Evolutionary conservation across 2,113 vertebrate genomes (phyloP).

Genomic region (Malurus cyaneus): DNA sequence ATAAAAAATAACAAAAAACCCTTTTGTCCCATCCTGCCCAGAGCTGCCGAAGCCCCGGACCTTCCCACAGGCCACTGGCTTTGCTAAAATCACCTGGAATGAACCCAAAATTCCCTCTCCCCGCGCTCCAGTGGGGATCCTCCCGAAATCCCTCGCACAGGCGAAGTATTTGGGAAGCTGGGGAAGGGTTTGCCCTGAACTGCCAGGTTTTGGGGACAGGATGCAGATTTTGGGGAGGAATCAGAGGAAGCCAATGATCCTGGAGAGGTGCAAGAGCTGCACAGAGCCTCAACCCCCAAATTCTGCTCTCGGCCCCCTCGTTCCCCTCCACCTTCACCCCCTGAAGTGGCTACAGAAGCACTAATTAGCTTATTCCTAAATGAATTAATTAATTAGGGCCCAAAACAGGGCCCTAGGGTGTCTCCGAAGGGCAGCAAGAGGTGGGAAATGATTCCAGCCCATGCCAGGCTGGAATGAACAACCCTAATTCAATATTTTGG

Average conservation of each 20-base stretch:
- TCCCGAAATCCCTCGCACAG: fast-evolving
- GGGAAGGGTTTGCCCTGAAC: background rate
- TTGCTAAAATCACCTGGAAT: background rate
- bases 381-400: background rate
- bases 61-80: background rate
- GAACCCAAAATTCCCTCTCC: background rate
- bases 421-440: background rate
- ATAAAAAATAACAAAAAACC: no score
- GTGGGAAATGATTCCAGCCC: fast-evolving
- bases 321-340: background rate
- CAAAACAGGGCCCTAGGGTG: fast-evolving
- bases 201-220: fast-evolving
- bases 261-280: background rate
- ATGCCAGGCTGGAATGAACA: background rate
- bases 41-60: background rate
- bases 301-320: background rate
- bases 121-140: fast-evolving
- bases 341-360: background rate
- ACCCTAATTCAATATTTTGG: fast-evolving
- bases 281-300: background rate
- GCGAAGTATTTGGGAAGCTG: background rate
- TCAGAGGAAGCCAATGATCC: background rate
- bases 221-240: background rate
- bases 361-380: background rate
- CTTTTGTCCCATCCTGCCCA: background rate